These are phyloP conservation scores for Heterodera carotae DNA, from an alignment of 1,140 invertebrate genomes.

Conservation along the genomic window DNA sequence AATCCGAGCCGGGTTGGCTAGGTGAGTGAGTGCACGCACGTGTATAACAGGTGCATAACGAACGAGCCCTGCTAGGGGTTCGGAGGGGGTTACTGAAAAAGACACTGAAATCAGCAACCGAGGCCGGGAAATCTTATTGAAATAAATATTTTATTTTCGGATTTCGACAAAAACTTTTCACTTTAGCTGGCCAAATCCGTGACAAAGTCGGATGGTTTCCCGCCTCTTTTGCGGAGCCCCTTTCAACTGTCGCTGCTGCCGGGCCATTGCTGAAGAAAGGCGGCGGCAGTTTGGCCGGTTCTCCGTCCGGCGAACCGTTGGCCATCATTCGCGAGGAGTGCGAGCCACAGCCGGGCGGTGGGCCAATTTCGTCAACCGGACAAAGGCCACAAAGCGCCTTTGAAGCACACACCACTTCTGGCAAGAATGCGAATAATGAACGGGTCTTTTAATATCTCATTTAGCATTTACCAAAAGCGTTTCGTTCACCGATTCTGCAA, in stretches of 20 bases:
- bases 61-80: too few species aligned
- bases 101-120: too few species aligned
- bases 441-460: background rate
- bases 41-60: too few species aligned
- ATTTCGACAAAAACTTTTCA: background rate
- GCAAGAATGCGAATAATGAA: background rate
- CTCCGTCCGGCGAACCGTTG: conserved; percentile 59
- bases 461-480: conserved; percentile 29
- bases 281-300: conserved; percentile 42
- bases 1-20: conserved; percentile 93
- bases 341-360: background rate
- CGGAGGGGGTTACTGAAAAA: too few species aligned
- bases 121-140: too few species aligned
- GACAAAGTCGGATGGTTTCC: conserved; percentile 82
- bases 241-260: conserved; percentile 63
- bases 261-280: conserved; percentile 24
- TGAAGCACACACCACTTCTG: conserved; percentile 8
- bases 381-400: background rate
- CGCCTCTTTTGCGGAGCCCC: conserved; percentile 86
- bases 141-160: too few species aligned
- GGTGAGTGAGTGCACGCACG: conserved; percentile 7
- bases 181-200: conserved; percentile 74
- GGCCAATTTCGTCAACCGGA: background rate
- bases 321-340: conserved; percentile 59
- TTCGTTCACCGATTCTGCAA: conserved; percentile 30